Evolutionary conservation across 2,797 vertebrate species (phyloP).

Genomic region (Mormyrops attenuatus): DNA sequence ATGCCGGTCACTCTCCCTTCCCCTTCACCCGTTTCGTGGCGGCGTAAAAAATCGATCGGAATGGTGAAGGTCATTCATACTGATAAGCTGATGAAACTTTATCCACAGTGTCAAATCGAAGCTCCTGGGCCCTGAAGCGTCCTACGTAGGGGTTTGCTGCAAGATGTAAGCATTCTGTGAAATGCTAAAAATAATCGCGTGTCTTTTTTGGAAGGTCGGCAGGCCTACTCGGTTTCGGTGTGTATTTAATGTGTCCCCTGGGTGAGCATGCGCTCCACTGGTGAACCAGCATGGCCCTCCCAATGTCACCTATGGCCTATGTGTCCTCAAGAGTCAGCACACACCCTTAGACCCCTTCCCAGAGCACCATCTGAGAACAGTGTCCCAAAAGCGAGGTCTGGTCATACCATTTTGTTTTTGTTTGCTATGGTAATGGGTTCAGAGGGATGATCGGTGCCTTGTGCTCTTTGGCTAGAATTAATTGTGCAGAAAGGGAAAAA

Average conservation of each 20-base stretch:
- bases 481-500: background rate
- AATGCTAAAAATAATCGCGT: background rate
- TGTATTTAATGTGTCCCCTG: background rate
- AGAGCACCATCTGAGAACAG: background rate
- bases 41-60: background rate
- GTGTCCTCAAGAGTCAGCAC: background rate
- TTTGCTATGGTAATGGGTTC: background rate
- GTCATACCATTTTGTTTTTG: background rate
- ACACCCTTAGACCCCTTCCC: background rate
- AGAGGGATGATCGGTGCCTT: background rate
- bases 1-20: background rate
- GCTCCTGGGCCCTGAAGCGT: background rate
- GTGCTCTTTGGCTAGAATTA: background rate
- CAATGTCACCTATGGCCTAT: background rate
- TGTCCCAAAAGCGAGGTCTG: background rate
- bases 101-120: background rate
- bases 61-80: conserved; percentile 1
- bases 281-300: background rate
- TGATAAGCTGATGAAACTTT: background rate
- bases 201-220: background rate
- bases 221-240: background rate
- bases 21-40: background rate
- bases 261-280: background rate
- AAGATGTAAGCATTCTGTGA: background rate
- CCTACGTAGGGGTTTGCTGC: background rate